Evolutionary conservation across 2,797 vertebrate species (phyloP).

Genomic region (Cyclopterus lumpus): DNA sequence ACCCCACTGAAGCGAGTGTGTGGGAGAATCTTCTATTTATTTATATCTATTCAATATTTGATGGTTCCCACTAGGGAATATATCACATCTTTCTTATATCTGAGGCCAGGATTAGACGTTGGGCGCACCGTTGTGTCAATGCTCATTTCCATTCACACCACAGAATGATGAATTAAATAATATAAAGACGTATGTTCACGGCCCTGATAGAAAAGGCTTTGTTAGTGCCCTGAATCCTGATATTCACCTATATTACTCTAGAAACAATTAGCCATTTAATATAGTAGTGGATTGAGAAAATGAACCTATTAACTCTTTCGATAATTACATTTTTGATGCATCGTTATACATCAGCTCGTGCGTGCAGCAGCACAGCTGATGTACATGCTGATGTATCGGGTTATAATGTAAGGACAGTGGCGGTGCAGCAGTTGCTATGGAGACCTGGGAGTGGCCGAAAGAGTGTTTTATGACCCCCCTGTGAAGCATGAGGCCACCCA

Average conservation of each 20-base stretch:
- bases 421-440: constrained; percentile 30
- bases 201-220: not conserved
- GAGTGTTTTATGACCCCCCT: constrained; percentile 45
- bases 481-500: constrained; percentile 42
- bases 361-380: no score
- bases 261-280: not conserved
- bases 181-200: not conserved
- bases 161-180: not conserved
- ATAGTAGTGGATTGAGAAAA: not conserved
- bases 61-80: not conserved
- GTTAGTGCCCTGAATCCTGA: not conserved
- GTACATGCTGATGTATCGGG: no score
- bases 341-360: no score
- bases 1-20: not conserved
- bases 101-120: not conserved
- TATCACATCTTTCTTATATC: not conserved
- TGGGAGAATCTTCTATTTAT: not conserved
- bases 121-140: not conserved
- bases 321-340: not conserved
- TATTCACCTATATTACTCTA: no score
- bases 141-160: not conserved
- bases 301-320: not conserved
- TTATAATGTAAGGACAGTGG: no score
- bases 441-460: constrained; percentile 43
- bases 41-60: not conserved